phyloP scores from a whole-genome alignment of 37 sponge, comb jelly and placozoan species.

The Halichondria panicea region DNA sequence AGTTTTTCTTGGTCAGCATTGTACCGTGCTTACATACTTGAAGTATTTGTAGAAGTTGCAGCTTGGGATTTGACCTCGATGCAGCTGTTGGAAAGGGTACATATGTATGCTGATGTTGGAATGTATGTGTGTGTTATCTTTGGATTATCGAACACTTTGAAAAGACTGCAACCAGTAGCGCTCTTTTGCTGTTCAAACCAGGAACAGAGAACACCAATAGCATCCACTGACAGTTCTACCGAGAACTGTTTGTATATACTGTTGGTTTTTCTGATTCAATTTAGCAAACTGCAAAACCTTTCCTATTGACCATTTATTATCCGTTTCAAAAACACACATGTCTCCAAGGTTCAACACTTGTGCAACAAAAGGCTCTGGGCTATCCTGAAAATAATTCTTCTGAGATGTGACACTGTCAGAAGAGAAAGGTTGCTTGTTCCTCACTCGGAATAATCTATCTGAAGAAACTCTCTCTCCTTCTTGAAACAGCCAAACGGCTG shows the following conservation, averaged over 20 bases:
- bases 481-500: slow-evolving; percentile 61
- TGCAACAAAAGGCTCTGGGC: neutral
- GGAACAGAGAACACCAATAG: slow-evolving; percentile 2
- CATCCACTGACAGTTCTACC: neutral
- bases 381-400: neutral
- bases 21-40: no score
- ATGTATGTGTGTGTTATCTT: neutral
- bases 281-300: slow-evolving; percentile 39
- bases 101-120: neutral
- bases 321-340: slow-evolving; percentile 15
- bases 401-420: neutral
- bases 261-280: slow-evolving; percentile 5
- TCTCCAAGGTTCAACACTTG: slow-evolving; percentile 7
- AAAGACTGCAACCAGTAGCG: no score
- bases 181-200: neutral
- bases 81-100: slow-evolving; percentile 1
- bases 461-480: slow-evolving; percentile 58
- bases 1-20: no score
- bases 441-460: slow-evolving; percentile 46
- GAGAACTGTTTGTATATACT: slow-evolving; percentile 1
- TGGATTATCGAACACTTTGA: neutral
- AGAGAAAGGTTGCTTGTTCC: slow-evolving; percentile 40
- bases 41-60: neutral
- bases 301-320: slow-evolving; percentile 17
- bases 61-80: neutral